A percentile compares a stretch with the other conserved stretches of the same genome.
Conservation (phyloP, 2,888 invertebrate species). For the Chymomyza amoena region DNA sequence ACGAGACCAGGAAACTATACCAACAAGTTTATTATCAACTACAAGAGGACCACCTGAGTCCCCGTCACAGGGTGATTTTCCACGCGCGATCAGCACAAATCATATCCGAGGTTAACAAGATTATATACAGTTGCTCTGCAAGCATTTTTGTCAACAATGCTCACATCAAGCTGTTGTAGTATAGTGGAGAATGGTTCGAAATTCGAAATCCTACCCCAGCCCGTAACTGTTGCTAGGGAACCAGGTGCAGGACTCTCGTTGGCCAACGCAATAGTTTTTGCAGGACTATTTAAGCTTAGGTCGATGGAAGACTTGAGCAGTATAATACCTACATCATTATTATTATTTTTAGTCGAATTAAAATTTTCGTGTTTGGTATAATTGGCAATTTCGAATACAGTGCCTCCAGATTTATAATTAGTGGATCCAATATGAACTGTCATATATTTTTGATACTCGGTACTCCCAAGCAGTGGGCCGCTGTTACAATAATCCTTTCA, state of each 20-base stretch:
- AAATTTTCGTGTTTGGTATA: conserved; percentile 73
- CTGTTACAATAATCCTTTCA: conserved; percentile 79
- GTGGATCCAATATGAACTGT: conserved; percentile 80
- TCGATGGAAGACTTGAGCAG: conserved; percentile 78
- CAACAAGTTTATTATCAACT: conserved; percentile 33
- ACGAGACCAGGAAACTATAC: conserved; percentile 47
- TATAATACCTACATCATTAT: conserved; percentile 80
- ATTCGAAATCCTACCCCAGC: conserved; percentile 47
- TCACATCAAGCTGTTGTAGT: conserved; percentile 78
- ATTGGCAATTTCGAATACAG: conserved; percentile 25
- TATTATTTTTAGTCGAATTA: too few species aligned
- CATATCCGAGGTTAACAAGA: conserved; percentile 18
- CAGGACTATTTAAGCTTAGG: conserved; percentile 67
- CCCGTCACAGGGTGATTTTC: conserved; percentile 43
- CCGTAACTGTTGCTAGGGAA: conserved; percentile 34
- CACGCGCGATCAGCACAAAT: conserved; percentile 28
- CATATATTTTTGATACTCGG: conserved; percentile 8
- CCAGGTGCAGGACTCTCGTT: conserved; percentile 37
- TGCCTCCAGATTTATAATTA: conserved; percentile 60
- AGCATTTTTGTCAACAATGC: conserved; percentile 68
- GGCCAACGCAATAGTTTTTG: conserved; percentile 78
- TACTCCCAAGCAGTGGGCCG: conserved; percentile 79
- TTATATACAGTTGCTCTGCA: conserved; percentile 76
- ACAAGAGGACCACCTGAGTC: conserved; percentile 60
- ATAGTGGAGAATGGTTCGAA: not conserved